These are phyloP conservation scores for Merops nubicus DNA, from an alignment of 2,113 vertebrate genomes.

Conservation along the genomic window DNA sequence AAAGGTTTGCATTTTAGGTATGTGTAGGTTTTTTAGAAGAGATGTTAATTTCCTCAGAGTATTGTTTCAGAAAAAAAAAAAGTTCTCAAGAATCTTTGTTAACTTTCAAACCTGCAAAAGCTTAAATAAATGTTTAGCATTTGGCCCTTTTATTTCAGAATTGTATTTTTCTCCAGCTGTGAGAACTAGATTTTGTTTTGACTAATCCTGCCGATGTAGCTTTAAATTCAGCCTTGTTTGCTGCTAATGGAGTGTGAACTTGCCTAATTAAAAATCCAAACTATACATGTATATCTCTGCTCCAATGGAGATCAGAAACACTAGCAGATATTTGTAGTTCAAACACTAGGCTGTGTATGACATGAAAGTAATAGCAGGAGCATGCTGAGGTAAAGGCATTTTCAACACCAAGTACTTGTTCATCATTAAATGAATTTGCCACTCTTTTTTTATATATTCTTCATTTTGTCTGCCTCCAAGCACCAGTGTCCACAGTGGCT, in stretches of 20 bases:
- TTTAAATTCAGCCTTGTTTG: constrained; percentile 25
- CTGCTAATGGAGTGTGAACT: constrained; percentile 7
- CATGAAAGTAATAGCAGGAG: background rate
- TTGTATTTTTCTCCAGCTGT: background rate
- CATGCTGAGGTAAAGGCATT: constrained; percentile 14
- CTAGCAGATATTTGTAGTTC: constrained; percentile 13
- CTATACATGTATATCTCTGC: background rate
- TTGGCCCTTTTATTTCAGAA: background rate
- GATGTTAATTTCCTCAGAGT: background rate
- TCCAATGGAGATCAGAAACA: constrained; percentile 19
- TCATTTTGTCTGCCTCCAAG: background rate
- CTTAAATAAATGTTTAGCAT: background rate
- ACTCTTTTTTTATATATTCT: background rate
- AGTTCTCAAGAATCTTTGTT: background rate
- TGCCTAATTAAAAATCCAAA: constrained; percentile 21
- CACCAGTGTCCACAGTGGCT: background rate
- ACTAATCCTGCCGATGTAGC: background rate
- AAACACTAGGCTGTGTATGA: background rate
- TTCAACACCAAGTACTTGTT: background rate
- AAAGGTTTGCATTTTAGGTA: background rate
- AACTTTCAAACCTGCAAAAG: constrained; percentile 1
- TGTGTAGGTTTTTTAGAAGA: background rate
- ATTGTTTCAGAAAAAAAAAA: background rate
- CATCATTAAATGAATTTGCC: constrained; percentile 28
- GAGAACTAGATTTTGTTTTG: background rate